Evolutionary conservation across 2,888 invertebrate genomes (phyloP).

Genomic region (Leptinotarsa rubiginosa): DNA sequence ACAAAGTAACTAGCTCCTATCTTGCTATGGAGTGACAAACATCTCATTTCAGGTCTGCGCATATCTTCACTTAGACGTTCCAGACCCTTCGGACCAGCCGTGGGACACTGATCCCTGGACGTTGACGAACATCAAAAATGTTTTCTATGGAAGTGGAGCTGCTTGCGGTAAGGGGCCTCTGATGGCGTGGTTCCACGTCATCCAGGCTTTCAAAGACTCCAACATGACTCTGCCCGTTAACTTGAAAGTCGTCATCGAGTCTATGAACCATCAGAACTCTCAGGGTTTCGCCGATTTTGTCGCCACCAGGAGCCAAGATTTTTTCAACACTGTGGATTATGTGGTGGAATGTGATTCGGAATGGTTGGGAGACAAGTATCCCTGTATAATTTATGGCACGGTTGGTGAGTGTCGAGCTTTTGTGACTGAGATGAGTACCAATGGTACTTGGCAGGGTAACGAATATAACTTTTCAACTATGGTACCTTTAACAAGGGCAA

Average conservation of each 20-base stretch:
- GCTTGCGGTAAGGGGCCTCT: conserved; percentile 65
- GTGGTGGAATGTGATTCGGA: conserved; percentile 64
- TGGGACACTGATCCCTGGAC: conserved; percentile 66
- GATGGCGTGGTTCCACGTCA: conserved; percentile 65
- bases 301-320: conserved; percentile 59
- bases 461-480: too few species aligned
- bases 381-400: conserved; percentile 66
- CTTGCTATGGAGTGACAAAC: conserved; percentile 15
- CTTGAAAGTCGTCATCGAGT: conserved; percentile 66
- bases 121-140: conserved; percentile 59
- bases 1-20: background rate
- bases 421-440: background rate
- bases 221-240: conserved; percentile 65
- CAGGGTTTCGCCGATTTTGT: conserved; percentile 63
- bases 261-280: conserved; percentile 63
- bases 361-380: conserved; percentile 66
- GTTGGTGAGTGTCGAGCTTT: conserved; percentile 57
- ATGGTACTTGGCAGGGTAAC: too few species aligned
- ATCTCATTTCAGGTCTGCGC: conserved; percentile 58
- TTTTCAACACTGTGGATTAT: conserved; percentile 62
- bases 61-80: conserved; percentile 66
- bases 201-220: conserved; percentile 59
- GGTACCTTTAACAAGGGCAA: too few species aligned
- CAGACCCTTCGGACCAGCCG: conserved; percentile 56
- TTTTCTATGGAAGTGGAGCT: conserved; percentile 64